Evolutionary conservation across 2,113 vertebrate genomes (phyloP).

Genomic region (Corythoichthys haematopterus): DNA sequence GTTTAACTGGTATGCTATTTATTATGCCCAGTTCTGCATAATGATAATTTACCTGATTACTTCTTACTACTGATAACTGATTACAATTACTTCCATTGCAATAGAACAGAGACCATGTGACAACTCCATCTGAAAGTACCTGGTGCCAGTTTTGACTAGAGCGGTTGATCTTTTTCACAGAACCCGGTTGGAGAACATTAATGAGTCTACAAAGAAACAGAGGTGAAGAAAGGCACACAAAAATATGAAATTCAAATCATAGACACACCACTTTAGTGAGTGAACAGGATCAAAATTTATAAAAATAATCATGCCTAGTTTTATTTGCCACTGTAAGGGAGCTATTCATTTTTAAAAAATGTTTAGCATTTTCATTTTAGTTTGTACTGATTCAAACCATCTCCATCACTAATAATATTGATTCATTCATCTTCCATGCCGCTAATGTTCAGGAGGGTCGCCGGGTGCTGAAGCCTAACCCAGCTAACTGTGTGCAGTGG

Average conservation of each 20-base stretch:
- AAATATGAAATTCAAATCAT: background rate
- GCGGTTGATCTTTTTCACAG: slow-evolving; percentile 83
- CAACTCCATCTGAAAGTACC: slow-evolving; percentile 62
- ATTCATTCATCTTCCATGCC: too few species aligned
- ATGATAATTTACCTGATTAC: background rate
- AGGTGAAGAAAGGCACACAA: background rate
- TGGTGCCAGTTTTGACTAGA: slow-evolving; percentile 92
- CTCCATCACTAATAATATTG: too few species aligned
- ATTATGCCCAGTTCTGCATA: background rate
- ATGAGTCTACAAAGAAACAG: slow-evolving; percentile 75
- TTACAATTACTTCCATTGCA: background rate
- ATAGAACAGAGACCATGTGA: background rate
- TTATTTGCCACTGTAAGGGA: background rate
- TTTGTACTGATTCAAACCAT: too few species aligned
- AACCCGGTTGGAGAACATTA: slow-evolving; percentile 87
- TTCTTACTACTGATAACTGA: too few species aligned
- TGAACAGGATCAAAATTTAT: background rate
- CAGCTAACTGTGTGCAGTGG: too few species aligned
- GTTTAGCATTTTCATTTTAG: background rate
- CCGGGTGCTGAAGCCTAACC: too few species aligned
- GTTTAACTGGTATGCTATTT: background rate
- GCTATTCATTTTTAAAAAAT: too few species aligned
- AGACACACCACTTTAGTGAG: background rate
- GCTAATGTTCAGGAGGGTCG: too few species aligned
- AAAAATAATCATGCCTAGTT: background rate